Evolutionary conservation across 2,888 invertebrate species (phyloP), one percentile per base, ranked within the genome.

Genomic region (Clusia tigrina): DNA sequence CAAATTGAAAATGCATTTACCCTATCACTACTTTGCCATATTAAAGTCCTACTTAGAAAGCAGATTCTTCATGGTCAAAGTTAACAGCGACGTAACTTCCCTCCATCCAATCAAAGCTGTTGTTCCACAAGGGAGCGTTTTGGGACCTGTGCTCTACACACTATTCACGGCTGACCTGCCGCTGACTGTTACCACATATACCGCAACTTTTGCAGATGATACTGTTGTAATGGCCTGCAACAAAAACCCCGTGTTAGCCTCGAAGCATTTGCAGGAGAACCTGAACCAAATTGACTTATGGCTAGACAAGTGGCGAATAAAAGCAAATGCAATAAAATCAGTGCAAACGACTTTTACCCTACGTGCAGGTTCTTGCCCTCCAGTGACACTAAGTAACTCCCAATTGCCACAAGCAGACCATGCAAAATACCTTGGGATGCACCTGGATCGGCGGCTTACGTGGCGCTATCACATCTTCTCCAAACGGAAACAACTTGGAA

Each of bases 121-220:
- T 17, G 62, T 62, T 15, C 38, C 55, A 12, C 59, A 63, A 63
- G 59, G 55, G 17, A 63, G 63, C 20, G 52, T 59, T 24, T 15
- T 60, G 22, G 58, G 64, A 26, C 60, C 57, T 32, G 17, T 54
- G 1, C n/a, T 52, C 17, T 57, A 57, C 10, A 60, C 26, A 2
- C 18, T 64, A 23, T 61, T 26, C 18, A 48, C 54, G 17, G 25
- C 54, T 5, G 60, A 60, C 10, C 58, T 64, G 46, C 54, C 64
- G 48, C 55, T 53, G 10, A 42, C 48, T 52, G 56, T 53, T 10
- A 26, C 22, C 42, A 53, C 23, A 48, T 32, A 37, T 3, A 18
- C 53, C 32, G 60, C 56, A 32, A 60, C 37, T 22, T 60, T 53
- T 18, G 63, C 56, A 10, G 57, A 63, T 12, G 60, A 56, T 24